phyloP scores from a whole-genome alignment of 2,113 vertebrate genomes.

The Callaeas wilsoni region DNA sequence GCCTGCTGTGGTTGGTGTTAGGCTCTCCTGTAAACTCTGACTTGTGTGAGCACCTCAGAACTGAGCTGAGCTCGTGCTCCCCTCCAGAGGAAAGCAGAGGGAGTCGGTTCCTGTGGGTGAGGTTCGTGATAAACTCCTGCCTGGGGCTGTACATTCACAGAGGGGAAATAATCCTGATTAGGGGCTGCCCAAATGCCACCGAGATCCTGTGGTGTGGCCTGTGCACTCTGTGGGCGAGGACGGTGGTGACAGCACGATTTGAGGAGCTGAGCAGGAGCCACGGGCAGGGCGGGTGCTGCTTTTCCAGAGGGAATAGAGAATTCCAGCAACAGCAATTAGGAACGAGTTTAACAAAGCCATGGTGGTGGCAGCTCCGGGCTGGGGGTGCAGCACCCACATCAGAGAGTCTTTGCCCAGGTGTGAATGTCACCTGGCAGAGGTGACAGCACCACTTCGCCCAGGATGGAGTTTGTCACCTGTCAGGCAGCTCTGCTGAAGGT shows the following conservation, averaged over 20 bases:
- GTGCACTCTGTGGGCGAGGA: rapidly evolving
- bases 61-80: not conserved
- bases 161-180: not conserved
- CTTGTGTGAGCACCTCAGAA: not conserved
- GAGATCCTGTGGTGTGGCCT: rapidly evolving
- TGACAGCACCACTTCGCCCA: not conserved
- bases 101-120: not conserved
- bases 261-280: not conserved
- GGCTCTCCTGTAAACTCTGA: not conserved
- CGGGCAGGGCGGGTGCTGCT: rapidly evolving
- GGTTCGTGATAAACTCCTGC: not conserved
- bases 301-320: not conserved
- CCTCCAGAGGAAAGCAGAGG: not conserved
- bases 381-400: no score
- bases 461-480: not conserved
- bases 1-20: not conserved
- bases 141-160: not conserved
- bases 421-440: not conserved
- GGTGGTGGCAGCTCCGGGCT: no score
- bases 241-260: not conserved
- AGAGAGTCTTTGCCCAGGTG: not conserved
- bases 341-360: rapidly evolving
- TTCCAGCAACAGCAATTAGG: not conserved
- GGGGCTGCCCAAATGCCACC: rapidly evolving
- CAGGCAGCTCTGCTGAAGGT: no score